Percentiles rank a stretch among this genome's conserved stretches.
These are phyloP conservation scores for Hyppa rectilinea DNA, from an alignment of 2,888 invertebrate species.

Conservation along the genomic window DNA sequence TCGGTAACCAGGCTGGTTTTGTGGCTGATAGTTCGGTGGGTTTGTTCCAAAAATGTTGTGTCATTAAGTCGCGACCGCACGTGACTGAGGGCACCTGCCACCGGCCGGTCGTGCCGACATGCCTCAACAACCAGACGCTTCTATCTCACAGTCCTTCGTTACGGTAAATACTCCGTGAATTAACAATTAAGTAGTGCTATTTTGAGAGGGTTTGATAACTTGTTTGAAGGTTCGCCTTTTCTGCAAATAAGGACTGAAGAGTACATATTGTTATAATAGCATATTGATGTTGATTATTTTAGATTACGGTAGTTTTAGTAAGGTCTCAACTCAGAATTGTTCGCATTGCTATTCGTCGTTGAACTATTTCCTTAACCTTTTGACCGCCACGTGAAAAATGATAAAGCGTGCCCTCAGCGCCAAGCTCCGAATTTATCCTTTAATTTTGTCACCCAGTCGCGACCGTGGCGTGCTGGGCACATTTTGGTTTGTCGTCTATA, in stretches of 20 bases:
- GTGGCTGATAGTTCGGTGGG: slow-evolving; percentile 65
- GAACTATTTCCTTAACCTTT: not conserved
- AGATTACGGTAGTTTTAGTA: not conserved
- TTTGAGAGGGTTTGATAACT: slow-evolving; percentile 12
- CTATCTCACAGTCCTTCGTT: slow-evolving; percentile 66
- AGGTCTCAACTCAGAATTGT: not conserved
- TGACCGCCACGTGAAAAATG: too few species aligned
- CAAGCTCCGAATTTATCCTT: too few species aligned
- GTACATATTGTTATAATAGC: not conserved
- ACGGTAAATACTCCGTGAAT: slow-evolving; percentile 47
- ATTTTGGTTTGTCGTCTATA: too few species aligned
- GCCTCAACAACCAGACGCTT: slow-evolving; percentile 69
- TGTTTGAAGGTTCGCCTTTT: slow-evolving; percentile 4
- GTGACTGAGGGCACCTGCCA: slow-evolving; percentile 83
- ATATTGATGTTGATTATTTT: not conserved
- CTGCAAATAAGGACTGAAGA: not conserved
- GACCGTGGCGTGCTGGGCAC: too few species aligned
- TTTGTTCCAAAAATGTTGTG: slow-evolving; percentile 73
- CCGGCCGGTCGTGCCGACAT: slow-evolving; percentile 76
- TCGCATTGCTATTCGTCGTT: not conserved
- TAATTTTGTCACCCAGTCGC: too few species aligned
- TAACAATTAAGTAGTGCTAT: slow-evolving; percentile 41
- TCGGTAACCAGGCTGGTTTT: slow-evolving; percentile 68
- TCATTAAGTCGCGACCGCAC: slow-evolving; percentile 77
- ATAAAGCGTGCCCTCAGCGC: too few species aligned